Percentiles rank a stretch among this genome's conserved stretches.
Evolutionary conservation across 1,140 invertebrate species (phyloP).

Genomic region (Drosophila hydei): DNA sequence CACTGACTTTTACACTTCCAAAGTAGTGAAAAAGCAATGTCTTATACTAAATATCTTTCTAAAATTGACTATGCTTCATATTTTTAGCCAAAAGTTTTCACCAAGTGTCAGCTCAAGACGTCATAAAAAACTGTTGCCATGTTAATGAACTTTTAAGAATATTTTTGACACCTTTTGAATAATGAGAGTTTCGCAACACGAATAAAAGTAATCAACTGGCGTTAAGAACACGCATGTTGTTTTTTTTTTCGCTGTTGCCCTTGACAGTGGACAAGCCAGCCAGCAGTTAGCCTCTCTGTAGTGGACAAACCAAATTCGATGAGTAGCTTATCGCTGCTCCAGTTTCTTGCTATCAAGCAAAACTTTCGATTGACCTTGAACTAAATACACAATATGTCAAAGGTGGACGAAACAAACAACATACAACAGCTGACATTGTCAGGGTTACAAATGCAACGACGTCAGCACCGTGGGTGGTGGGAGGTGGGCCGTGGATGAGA

Average conservation of each 20-base stretch:
- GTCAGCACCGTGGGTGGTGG: conserved; percentile 54
- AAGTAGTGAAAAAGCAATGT: background rate
- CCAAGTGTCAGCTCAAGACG: background rate
- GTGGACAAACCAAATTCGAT: background rate
- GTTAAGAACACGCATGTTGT: background rate
- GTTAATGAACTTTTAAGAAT: conserved; percentile 5
- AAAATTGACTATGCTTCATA: background rate
- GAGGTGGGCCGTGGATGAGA: background rate
- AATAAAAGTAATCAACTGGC: conserved; percentile 19
- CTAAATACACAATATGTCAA: conserved; percentile 31
- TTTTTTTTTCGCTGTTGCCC: background rate
- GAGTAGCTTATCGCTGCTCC: conserved; percentile 18
- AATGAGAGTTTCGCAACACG: conserved; percentile 7
- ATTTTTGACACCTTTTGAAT: conserved; percentile 3
- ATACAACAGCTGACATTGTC: conserved; percentile 30
- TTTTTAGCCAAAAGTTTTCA: background rate
- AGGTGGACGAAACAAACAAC: conserved; percentile 19
- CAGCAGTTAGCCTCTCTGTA: too few species aligned
- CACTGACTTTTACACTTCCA: background rate
- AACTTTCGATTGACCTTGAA: conserved; percentile 41
- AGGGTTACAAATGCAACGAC: conserved; percentile 45
- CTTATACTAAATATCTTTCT: too few species aligned
- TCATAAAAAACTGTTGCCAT: background rate
- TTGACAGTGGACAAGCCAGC: conserved; percentile 2
- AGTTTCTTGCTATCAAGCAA: background rate